Percentiles rank a stretch among this genome's conserved stretches.
phyloP scores from a whole-genome alignment of 1,140 invertebrate genomes.

The Aradophagus sp. region DNA sequence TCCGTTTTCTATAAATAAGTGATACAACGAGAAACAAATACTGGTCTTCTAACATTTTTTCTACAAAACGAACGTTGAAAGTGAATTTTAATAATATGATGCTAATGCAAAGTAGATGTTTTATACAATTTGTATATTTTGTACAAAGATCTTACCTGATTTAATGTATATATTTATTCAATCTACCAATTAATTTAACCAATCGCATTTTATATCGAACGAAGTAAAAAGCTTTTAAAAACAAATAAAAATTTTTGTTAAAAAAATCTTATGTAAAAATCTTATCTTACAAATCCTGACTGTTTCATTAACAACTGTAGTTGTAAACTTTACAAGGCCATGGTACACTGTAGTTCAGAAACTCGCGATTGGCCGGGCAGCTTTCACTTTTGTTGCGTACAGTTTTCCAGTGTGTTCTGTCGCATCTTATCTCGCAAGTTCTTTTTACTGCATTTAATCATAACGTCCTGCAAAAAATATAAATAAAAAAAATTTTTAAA shows the following conservation, averaged over 20 bases:
- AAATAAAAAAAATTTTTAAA: background rate
- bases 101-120: constrained; percentile 4
- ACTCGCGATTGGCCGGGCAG: constrained; percentile 53
- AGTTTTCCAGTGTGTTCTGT: constrained; percentile 35
- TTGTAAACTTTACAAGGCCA: constrained; percentile 53
- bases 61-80: too few relatives aligned
- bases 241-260: too few relatives aligned
- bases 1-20: too few relatives aligned
- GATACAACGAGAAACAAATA: too few relatives aligned
- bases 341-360: constrained; percentile 34
- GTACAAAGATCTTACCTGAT: constrained; percentile 13
- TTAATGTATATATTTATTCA: constrained; percentile 29
- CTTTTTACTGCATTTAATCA: constrained; percentile 15
- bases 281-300: too few relatives aligned
- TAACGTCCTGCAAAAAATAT: background rate
- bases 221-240: too few relatives aligned
- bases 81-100: constrained; percentile 1
- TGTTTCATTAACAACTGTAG: too few relatives aligned
- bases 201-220: constrained; percentile 5
- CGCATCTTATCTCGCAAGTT: constrained; percentile 22
- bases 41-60: too few relatives aligned
- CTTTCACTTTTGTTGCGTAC: constrained; percentile 62
- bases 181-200: constrained; percentile 10
- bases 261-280: too few relatives aligned
- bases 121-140: constrained; percentile 33